Evolutionary conservation across 92 coral and sea anemone species (phyloP).

Genomic region (Nematostella vectensis): DNA sequence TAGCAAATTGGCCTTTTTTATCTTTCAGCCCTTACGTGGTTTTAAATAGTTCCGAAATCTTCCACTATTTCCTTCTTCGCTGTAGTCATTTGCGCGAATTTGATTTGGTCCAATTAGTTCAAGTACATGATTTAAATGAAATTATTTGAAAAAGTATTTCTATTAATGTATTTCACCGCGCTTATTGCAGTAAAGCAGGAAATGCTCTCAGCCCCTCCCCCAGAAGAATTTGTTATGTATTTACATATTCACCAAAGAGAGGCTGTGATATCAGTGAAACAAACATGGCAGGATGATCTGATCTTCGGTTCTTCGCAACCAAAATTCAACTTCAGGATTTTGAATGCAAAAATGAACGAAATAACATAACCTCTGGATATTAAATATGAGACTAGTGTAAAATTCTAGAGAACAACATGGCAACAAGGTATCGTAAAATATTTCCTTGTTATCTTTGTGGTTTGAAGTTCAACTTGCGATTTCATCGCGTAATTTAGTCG

Average conservation of each 20-base stretch:
- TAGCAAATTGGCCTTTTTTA: too few relatives aligned
- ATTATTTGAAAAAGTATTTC: too few relatives aligned
- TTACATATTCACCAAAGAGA: conserved; percentile 7
- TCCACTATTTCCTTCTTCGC: too few relatives aligned
- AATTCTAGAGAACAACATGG: conserved; percentile 13
- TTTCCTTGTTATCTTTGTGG: background rate
- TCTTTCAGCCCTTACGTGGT: too few relatives aligned
- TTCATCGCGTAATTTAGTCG: background rate
- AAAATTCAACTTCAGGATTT: background rate
- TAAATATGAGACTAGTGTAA: too few relatives aligned
- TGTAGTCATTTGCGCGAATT: too few relatives aligned
- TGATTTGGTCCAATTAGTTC: too few relatives aligned
- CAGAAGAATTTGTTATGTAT: background rate
- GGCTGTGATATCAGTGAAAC: conserved; percentile 52
- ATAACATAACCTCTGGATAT: conserved; percentile 5
- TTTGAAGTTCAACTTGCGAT: background rate
- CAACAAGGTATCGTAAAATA: conserved; percentile 10
- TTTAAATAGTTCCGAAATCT: too few relatives aligned
- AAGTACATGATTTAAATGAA: too few relatives aligned
- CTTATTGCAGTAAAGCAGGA: too few relatives aligned
- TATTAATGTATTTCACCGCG: too few relatives aligned
- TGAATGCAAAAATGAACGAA: conserved; percentile 10
- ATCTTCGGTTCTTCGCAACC: conserved; percentile 16
- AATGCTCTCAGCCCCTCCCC: background rate
- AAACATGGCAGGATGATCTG: conserved; percentile 63